Evolutionary conservation across 2,888 invertebrate species (phyloP), one percentile per base, ranked within the genome.

Genomic region (Rhamphomyia laevipes): DNA sequence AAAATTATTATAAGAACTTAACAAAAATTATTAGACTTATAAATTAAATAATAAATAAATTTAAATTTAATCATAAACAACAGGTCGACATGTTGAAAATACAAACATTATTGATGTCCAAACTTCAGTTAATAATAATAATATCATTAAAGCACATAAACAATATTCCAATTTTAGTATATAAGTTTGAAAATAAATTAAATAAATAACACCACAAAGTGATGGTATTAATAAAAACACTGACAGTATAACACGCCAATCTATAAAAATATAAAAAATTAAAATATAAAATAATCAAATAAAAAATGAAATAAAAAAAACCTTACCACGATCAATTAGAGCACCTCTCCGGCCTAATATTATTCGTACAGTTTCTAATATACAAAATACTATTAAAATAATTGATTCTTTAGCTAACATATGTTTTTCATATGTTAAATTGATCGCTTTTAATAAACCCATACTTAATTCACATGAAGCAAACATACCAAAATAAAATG

Each of bases 171-270:
- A 74, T 54, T 87, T 75, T 42, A 94, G 77, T 45, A 89, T 86
- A 67, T 89, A 88, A 41, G 86, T 86, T 71, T 95, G 94, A 81
- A 90, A 86, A 47, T 89, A 73, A 42, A 94, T 75, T 63, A 93
- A 81, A 72, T 93, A 95, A 54, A 89, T 74, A 10, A 89, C 83
- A 41, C 87, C 90, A 47, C 87, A 69, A 30, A 87, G 78, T 54
- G 89, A 86, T 2, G 94, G 93, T 57, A 89, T 75, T 37, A 87
- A 88, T 50, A 94, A 74, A 43, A 87, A 64, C 52, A 92, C 80
- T 43, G 90, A 92, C 55, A 88, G 72, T 52, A 89, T 76, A 51
- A 93, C 85, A 47, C 88, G 84, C 60, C 87, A 75, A 68, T 81
- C 86, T 84, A 74, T 48, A 76, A 77, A 27, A 49, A n/a, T n/a